A percentile compares a stretch with the other conserved stretches of the same genome.
Conservation (phyloP, 2,888 invertebrate genomes). For the Xylophagus ater region DNA sequence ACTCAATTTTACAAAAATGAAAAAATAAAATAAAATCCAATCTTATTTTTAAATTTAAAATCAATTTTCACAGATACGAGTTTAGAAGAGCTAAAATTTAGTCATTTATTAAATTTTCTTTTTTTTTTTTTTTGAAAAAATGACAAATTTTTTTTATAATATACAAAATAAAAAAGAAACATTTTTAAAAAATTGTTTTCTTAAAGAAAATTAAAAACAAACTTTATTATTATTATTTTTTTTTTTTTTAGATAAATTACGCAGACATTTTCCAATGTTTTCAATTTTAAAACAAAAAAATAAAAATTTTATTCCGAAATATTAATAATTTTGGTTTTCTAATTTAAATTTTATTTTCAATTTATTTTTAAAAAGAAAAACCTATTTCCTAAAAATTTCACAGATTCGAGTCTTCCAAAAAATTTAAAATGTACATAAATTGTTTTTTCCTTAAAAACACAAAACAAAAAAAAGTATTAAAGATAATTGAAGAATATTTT, state of each 20-base stretch:
- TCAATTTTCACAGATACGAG: slow-evolving; percentile 21
- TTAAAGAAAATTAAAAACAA: not conserved
- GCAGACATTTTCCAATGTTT: slow-evolving; percentile 2
- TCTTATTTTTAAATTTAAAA: slow-evolving; percentile 8
- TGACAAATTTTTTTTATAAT: slow-evolving; percentile 3
- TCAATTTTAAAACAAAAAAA: no score
- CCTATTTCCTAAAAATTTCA: slow-evolving; percentile 7
- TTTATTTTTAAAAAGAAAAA: not conserved
- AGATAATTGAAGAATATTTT: no score
- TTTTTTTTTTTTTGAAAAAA: not conserved
- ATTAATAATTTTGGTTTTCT: not conserved
- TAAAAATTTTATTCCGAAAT: not conserved
- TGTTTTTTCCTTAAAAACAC: no score
- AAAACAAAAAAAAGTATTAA: no score
- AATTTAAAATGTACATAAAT: no score
- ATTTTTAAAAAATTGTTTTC: slow-evolving; percentile 1
- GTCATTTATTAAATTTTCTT: no score
- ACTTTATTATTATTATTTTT: slow-evolving; percentile 3
- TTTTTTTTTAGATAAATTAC: slow-evolving; percentile 5
- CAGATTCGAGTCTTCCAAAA: slow-evolving; percentile 12
- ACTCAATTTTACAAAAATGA: slow-evolving; percentile 18
- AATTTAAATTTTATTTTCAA: slow-evolving; percentile 2
- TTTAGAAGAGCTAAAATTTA: slow-evolving; percentile 15
- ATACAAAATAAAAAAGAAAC: slow-evolving; percentile 7
- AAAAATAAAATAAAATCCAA: no score